Conservation (phyloP, 1,140 invertebrate genomes). For the Cheumatopsyche charites region DNA sequence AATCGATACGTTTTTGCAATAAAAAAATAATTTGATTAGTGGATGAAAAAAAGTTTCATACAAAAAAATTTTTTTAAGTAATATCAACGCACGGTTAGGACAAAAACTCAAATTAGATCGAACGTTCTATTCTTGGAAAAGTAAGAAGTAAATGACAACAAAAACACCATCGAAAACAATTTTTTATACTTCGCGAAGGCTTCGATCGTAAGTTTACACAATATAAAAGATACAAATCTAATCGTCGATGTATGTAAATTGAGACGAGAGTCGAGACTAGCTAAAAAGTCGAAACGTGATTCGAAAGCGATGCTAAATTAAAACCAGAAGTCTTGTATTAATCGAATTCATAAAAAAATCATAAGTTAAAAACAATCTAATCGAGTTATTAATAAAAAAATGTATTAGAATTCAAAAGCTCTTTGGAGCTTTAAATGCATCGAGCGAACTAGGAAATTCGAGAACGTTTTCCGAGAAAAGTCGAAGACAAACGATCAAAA, state of each 20-base stretch:
- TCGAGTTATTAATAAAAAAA: too few relatives aligned
- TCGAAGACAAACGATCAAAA: background rate
- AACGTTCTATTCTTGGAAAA: background rate
- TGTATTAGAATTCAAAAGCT: too few relatives aligned
- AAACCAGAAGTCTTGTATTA: background rate
- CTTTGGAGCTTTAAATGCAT: too few relatives aligned
- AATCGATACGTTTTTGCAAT: too few relatives aligned
- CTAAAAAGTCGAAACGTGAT: constrained; percentile 15
- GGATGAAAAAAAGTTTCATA: background rate
- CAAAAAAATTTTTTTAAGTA: background rate
- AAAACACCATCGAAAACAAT: background rate
- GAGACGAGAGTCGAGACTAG: background rate
- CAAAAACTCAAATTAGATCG: background rate
- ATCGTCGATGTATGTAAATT: constrained; percentile 6
- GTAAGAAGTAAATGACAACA: background rate
- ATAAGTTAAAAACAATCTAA: too few relatives aligned
- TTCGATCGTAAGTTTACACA: background rate
- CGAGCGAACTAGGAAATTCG: background rate
- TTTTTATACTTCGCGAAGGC: background rate
- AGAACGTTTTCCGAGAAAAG: background rate
- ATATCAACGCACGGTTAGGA: background rate
- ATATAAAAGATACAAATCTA: constrained; percentile 2
- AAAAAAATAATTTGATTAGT: background rate
- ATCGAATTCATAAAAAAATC: background rate
- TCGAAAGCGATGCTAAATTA: constrained; percentile 1